These are phyloP conservation scores for Tricholaema leucomelas DNA, from an alignment of 2,113 vertebrate species.

Conservation along the genomic window DNA sequence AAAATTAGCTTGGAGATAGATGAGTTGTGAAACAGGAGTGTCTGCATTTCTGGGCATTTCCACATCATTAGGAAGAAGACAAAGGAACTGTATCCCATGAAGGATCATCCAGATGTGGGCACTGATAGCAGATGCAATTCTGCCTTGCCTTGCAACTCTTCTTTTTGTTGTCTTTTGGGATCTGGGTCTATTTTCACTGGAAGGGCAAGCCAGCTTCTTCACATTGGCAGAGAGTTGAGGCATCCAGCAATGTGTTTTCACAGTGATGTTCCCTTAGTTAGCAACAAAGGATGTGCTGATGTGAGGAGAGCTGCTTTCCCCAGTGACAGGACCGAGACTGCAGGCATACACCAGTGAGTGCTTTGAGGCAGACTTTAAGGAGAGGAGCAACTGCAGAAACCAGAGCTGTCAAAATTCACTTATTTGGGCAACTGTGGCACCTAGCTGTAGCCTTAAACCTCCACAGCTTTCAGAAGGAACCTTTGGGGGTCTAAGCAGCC, in stretches of 20 bases:
- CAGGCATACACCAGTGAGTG: rapidly evolving
- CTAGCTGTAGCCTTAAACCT: not conserved
- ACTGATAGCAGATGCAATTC: conserved; percentile 4
- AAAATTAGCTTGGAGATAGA: not conserved
- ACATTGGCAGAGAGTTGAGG: not conserved
- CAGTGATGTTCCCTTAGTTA: not conserved
- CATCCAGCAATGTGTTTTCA: not conserved
- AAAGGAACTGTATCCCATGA: not conserved
- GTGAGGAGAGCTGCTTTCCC: not conserved
- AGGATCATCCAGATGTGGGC: not conserved
- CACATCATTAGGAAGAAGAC: not conserved
- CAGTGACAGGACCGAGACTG: not conserved
- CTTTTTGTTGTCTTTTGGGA: not conserved
- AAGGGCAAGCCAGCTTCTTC: not conserved
- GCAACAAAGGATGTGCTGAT: not conserved
- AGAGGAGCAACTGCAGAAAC: not conserved
- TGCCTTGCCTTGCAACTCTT: not conserved
- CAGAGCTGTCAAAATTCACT: not conserved
- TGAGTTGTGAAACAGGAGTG: not conserved
- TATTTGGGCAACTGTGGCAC: not conserved
- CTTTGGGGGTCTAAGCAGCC: not conserved
- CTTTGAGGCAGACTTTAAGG: not conserved
- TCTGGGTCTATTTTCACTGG: not conserved
- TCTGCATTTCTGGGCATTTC: conserved; percentile 1
- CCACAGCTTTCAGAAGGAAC: not conserved